Percentiles rank a stretch among this genome's conserved stretches.
These are phyloP conservation scores for Euglossa dilemma DNA, from an alignment of 1,140 invertebrate genomes.

Conservation along the genomic window DNA sequence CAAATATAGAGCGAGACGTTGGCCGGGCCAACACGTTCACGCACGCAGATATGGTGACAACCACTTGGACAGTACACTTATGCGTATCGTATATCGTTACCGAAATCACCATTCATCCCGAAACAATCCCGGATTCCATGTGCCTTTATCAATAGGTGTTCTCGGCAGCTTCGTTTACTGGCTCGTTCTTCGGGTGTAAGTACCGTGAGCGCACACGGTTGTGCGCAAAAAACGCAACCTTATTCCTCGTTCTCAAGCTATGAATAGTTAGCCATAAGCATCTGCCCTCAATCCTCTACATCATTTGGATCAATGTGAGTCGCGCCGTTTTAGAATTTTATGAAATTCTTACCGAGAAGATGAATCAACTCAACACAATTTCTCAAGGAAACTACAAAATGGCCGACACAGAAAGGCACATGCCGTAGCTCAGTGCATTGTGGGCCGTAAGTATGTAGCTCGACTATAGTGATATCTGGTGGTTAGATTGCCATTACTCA, in stretches of 20 bases:
- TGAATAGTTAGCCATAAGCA: conserved; percentile 51
- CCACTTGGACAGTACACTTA: conserved; percentile 68
- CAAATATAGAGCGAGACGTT: conserved; percentile 81
- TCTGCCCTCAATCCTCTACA: conserved; percentile 53
- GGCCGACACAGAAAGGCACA: conserved; percentile 86
- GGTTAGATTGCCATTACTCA: background rate
- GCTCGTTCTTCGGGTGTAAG: conserved; percentile 64
- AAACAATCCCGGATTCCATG: conserved; percentile 82
- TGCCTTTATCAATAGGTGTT: conserved; percentile 73
- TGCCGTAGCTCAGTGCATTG: conserved; percentile 85
- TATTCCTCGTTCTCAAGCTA: conserved; percentile 58
- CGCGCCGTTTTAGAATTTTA: conserved; percentile 67
- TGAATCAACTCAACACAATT: conserved; percentile 85
- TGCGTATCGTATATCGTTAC: conserved; percentile 69
- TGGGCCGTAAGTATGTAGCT: conserved; percentile 74
- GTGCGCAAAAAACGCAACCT: conserved; percentile 61
- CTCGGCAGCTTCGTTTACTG: conserved; percentile 71
- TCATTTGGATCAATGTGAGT: conserved; percentile 61
- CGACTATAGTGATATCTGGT: conserved; percentile 35
- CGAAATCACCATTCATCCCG: conserved; percentile 74
- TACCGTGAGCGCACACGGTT: conserved; percentile 65
- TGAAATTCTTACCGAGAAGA: conserved; percentile 80
- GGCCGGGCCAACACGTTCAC: conserved; percentile 73
- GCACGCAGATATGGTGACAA: conserved; percentile 72
- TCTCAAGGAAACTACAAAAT: conserved; percentile 87